These are phyloP conservation scores for Arvicanthis niloticus DNA, from an alignment of 2,113 vertebrate genomes.

Conservation along the genomic window DNA sequence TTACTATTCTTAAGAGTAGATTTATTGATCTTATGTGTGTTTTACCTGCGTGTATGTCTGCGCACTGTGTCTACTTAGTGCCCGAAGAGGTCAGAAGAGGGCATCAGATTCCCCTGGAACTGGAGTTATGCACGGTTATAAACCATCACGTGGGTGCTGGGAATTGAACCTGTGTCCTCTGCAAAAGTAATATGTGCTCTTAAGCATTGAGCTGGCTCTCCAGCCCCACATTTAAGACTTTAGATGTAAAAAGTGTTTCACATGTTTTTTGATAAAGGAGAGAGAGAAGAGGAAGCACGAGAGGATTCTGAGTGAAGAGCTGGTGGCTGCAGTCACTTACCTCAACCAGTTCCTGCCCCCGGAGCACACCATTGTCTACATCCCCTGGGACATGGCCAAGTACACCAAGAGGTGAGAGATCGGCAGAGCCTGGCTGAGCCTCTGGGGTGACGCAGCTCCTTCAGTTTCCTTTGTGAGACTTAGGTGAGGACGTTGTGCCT, in stretches of 20 bases:
- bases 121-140: not conserved
- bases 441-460: not conserved
- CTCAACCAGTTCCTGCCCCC: conserved; percentile 98
- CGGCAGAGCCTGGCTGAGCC: not conserved
- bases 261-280: conserved; percentile 88
- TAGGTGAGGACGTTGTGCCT: not conserved
- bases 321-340: conserved; percentile 94
- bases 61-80: not conserved
- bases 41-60: not conserved
- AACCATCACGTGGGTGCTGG: not conserved
- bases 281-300: conserved; percentile 98
- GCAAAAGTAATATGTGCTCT: not conserved
- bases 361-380: conserved; percentile 95
- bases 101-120: not conserved
- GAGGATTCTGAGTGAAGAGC: conserved; percentile 97
- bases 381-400: conserved; percentile 98
- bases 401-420: conserved; percentile 94
- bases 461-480: not conserved
- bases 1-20: not conserved
- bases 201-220: not conserved
- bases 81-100: not conserved
- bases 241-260: not conserved
- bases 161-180: not conserved
- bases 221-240: conserved; percentile 44
- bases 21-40: not conserved